Conservation (phyloP, 35 echinoderm and acorn worm genomes). For the Patiria miniata region DNA sequence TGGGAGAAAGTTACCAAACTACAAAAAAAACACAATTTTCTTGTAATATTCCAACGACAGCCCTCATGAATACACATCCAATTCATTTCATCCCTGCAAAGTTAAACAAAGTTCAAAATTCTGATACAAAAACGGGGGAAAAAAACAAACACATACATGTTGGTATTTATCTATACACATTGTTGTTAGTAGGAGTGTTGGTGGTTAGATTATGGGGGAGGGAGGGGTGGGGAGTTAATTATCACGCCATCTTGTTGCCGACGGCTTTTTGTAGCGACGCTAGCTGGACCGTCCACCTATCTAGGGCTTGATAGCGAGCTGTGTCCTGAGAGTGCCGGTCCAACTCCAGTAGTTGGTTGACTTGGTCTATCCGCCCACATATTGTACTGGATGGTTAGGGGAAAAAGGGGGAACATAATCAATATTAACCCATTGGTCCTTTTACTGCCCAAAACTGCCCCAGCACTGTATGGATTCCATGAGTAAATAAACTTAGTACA, state of each 20-base stretch:
- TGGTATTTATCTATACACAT: not conserved
- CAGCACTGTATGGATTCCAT: too few species aligned
- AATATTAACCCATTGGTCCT: too few species aligned
- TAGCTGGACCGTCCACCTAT: constrained; percentile 93
- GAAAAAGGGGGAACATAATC: too few species aligned
- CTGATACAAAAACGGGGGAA: not conserved
- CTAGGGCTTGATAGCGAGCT: constrained; percentile 84
- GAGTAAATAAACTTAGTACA: too few species aligned
- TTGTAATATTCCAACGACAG: too few species aligned
- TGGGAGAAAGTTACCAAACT: too few species aligned
- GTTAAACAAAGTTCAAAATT: not conserved
- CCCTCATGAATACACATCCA: too few species aligned
- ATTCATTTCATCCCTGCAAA: too few species aligned
- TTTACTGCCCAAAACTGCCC: too few species aligned
- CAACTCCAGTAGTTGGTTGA: constrained; percentile 94
- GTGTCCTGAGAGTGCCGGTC: constrained; percentile 85
- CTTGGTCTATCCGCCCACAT: constrained; percentile 96
- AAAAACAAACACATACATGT: not conserved
- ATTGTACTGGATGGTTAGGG: constrained; percentile 75
- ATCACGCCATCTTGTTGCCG: constrained; percentile 97
- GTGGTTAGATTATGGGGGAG: not conserved
- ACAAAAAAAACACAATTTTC: too few species aligned
- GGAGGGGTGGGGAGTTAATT: not conserved
- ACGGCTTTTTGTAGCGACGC: constrained; percentile 96
- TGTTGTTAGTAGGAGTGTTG: too few species aligned